A percentile compares a stretch with the other conserved stretches of the same genome.
Evolutionary conservation across 2,888 invertebrate species (phyloP).

Genomic region (Steinernema carpocapsae): DNA sequence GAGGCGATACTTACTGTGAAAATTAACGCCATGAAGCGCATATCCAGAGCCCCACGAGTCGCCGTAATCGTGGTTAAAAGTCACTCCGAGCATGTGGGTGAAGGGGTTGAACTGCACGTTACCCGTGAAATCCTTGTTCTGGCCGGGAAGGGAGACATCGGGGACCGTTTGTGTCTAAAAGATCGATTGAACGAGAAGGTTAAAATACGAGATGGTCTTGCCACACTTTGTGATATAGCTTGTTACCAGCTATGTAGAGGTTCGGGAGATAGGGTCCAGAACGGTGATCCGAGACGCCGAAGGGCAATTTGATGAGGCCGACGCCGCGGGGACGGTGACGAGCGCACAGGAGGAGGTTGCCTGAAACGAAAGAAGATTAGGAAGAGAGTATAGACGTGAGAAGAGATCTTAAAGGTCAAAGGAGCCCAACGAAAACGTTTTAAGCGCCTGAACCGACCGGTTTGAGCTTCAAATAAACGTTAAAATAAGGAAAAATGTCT

Average conservation of each 20-base stretch:
- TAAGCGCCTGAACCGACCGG: no score
- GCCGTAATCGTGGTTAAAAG: constrained; percentile 49
- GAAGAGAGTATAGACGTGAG: no score
- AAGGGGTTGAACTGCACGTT: constrained; percentile 55
- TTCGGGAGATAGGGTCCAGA: constrained; percentile 54
- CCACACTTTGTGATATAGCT: constrained; percentile 49
- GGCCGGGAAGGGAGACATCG: constrained; percentile 54
- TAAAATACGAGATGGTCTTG: background rate
- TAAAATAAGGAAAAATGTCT: no score
- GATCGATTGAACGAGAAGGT: background rate
- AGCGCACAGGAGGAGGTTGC: background rate
- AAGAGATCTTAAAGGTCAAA: no score
- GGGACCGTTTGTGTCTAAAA: constrained; percentile 51
- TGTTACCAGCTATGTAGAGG: constrained; percentile 55
- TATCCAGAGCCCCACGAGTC: constrained; percentile 55
- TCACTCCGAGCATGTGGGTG: constrained; percentile 53
- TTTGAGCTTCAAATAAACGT: no score
- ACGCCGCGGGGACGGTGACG: constrained; percentile 49
- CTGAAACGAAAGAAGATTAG: background rate
- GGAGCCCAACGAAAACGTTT: no score
- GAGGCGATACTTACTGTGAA: constrained; percentile 48
- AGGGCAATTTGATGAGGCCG: constrained; percentile 52
- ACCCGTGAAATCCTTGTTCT: constrained; percentile 55
- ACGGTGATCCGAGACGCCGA: constrained; percentile 56
- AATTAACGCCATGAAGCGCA: constrained; percentile 53